Conservation (phyloP, 2,113 vertebrate species). For the Numenius arquata region DNA sequence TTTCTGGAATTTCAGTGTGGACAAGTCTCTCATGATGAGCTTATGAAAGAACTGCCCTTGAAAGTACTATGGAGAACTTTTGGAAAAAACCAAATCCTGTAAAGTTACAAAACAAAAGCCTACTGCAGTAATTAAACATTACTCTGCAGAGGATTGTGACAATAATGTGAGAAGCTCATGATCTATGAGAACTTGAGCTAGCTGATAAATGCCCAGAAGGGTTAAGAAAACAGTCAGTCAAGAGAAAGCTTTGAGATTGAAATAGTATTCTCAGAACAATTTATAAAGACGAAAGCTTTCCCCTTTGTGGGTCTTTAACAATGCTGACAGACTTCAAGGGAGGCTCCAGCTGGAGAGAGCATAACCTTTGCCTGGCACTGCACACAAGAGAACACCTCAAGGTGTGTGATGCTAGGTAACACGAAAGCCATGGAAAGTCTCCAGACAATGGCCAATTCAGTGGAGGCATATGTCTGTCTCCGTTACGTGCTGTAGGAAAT, state of each 20-base stretch:
- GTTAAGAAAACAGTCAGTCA: not conserved
- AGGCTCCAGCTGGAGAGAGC: not conserved
- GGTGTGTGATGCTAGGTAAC: not conserved
- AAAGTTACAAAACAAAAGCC: not conserved
- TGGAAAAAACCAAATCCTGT: not conserved
- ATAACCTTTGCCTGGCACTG: not conserved
- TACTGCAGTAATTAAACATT: not conserved
- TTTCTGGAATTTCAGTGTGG: not conserved
- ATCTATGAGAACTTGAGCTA: not conserved
- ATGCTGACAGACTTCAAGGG: not conserved
- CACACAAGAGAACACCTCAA: not conserved
- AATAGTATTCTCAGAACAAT: not conserved
- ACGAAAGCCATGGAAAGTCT: not conserved
- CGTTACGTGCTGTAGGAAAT: not conserved
- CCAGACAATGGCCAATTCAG: not conserved
- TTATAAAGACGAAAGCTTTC: not conserved
- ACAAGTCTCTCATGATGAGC: not conserved
- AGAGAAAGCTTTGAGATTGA: not conserved
- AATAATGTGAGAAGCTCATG: not conserved
- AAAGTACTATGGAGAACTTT: not conserved
- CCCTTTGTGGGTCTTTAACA: not conserved
- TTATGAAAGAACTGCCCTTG: not conserved
- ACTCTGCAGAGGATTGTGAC: not conserved
- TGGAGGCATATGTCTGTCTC: not conserved
- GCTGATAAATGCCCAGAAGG: not conserved